Evolutionary conservation across 2,797 vertebrate genomes (phyloP), one percentile per base, ranked within the genome.

Genomic region (Tragelaphus eurycerus): DNA sequence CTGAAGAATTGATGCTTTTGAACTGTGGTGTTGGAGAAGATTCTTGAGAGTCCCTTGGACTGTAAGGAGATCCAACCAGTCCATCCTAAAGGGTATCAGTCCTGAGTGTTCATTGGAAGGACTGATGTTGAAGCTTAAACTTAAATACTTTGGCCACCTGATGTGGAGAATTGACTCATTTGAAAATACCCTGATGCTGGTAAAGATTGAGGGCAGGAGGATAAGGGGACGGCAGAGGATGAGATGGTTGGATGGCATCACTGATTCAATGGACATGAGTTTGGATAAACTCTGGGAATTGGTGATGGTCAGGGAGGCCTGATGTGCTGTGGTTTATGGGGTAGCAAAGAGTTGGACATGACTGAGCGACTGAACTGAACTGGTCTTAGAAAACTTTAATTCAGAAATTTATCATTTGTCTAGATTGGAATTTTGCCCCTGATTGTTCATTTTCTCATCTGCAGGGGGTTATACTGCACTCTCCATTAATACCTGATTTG

Each of bases 331-430:
- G 31, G 62, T n/a, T n/a, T 16, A 64, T 64, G 31, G 3, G 62
- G 7, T n/a, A 1, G 1, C 62, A n/a, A 64, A 9, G 15, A 64
- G 31, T n/a, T 64, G 31, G 15, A 64, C 62, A n/a, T 17, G 62
- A 64, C 62, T 17, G 31, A 64, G 62, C 0, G 7, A n/a, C 15
- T 64, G 15, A n/a, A 64, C 62, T 64, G 60, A 64, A 64, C 31
- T 64, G 15, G 7, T 9, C 59, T 92, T 92, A 90, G 31, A 64
- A 57, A 86, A 94, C 1, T 67, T 90, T 74, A 87, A 38, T 86
- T 95, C 6, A 86, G 15, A 55, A 86, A 92, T 74, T 10, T 84
- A n/a, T 34, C 29, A 6, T 86, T 19, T 11, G 12, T 62, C 19
- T 64, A 81, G 29, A 55, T 74, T 74, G 8, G 19, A 13, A 7